phyloP scores from a whole-genome alignment of 2,888 invertebrate genomes.

The Amphipoea lucens region DNA sequence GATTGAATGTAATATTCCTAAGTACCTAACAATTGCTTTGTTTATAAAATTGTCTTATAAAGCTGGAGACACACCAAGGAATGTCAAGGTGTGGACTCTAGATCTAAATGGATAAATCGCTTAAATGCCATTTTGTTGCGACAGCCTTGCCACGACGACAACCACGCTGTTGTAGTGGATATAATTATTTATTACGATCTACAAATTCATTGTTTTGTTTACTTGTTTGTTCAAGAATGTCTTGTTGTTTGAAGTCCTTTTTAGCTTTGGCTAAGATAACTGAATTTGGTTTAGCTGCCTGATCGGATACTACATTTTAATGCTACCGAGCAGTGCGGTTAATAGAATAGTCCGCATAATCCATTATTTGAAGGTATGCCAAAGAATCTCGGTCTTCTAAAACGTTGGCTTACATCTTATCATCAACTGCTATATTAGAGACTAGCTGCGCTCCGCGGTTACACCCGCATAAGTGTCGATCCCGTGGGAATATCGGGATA shows the following conservation, averaged over 20 bases:
- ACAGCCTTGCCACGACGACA: conserved; percentile 52
- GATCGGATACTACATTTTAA: background rate
- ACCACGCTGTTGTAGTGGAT: background rate
- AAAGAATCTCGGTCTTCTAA: background rate
- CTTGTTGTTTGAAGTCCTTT: background rate
- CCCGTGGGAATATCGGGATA: no score
- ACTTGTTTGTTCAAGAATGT: background rate
- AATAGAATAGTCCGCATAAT: background rate
- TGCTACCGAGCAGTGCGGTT: background rate
- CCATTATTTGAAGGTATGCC: background rate
- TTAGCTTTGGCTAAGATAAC: background rate
- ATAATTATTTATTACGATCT: conserved; percentile 32
- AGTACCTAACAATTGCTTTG: conserved; percentile 18
- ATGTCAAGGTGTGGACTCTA: conserved; percentile 60
- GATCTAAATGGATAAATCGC: conserved; percentile 62
- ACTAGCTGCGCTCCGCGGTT: no score
- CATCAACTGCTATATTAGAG: background rate
- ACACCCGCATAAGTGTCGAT: no score
- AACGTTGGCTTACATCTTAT: background rate
- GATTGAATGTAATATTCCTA: conserved; percentile 12
- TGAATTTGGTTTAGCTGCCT: background rate
- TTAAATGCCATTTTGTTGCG: conserved; percentile 50
- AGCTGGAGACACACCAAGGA: conserved; percentile 42
- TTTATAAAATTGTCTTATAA: conserved; percentile 19
- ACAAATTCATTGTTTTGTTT: conserved; percentile 41